These are phyloP conservation scores for Anolis apletophallus DNA, from an alignment of 2,797 vertebrate genomes.

Conservation along the genomic window DNA sequence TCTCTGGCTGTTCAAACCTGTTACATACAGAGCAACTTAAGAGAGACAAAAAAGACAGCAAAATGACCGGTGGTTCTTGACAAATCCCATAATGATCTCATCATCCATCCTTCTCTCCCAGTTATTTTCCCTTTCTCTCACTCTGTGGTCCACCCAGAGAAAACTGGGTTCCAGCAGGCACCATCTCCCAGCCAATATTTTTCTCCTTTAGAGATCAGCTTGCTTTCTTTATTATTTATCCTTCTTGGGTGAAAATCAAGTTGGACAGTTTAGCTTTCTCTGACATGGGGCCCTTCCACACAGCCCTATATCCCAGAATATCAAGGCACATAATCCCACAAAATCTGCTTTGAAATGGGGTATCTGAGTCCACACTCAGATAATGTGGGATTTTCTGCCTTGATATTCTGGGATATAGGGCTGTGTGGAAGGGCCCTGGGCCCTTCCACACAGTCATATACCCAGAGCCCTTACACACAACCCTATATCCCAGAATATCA, in stretches of 20 bases:
- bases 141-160: too few species aligned
- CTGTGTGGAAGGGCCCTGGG: too few species aligned
- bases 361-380: too few species aligned
- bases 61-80: neutral
- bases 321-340: too few species aligned
- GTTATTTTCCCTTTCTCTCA: too few species aligned
- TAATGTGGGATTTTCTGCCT: too few species aligned
- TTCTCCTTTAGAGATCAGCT: neutral
- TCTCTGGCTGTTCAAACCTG: conserved; percentile 56
- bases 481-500: too few species aligned
- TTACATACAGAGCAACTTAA: conserved; percentile 1
- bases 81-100: neutral
- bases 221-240: neutral
- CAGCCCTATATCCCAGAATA: too few species aligned
- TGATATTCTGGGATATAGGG: too few species aligned
- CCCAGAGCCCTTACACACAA: too few species aligned
- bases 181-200: neutral
- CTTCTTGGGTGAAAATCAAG: neutral
- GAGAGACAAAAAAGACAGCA: neutral
- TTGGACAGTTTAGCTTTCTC: neutral
- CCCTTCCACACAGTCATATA: too few species aligned
- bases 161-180: conserved; percentile 24
- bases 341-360: too few species aligned
- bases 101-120: neutral
- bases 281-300: neutral